A percentile compares a stretch with the other conserved stretches of the same genome.
Conservation (phyloP, 1,140 invertebrate species). For the Bacillus rossius region DNA sequence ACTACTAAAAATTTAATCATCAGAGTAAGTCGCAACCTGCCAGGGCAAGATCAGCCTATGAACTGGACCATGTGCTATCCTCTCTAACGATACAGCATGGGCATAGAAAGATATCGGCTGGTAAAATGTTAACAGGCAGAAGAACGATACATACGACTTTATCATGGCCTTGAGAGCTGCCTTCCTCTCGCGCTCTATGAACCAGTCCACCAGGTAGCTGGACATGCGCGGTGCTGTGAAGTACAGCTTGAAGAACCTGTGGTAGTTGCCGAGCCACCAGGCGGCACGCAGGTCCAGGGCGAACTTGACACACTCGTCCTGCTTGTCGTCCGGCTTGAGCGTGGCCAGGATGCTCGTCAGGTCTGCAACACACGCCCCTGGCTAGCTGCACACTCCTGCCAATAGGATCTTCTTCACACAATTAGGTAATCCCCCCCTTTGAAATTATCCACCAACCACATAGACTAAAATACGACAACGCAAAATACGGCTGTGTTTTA, state of each 20-base stretch:
- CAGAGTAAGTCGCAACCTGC: background rate
- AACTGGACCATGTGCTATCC: background rate
- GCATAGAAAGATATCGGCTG: background rate
- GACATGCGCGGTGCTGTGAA: conserved; percentile 86
- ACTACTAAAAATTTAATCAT: background rate
- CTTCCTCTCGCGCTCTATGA: conserved; percentile 88
- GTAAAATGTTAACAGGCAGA: background rate
- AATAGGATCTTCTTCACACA: too few species aligned
- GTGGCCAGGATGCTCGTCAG: conserved; percentile 83
- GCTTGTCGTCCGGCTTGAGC: conserved; percentile 69
- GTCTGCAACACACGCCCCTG: conserved; percentile 70
- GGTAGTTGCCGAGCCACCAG: conserved; percentile 88
- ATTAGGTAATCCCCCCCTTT: too few species aligned
- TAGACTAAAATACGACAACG: too few species aligned
- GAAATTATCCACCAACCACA: too few species aligned
- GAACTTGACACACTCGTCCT: conserved; percentile 79
- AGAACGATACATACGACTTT: conserved; percentile 85
- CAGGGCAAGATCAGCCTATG: background rate
- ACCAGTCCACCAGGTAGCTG: conserved; percentile 96
- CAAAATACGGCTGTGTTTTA: too few species aligned
- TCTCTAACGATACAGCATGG: background rate
- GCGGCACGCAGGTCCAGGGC: conserved; percentile 82
- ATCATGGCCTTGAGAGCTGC: conserved; percentile 85
- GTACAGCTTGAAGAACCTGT: conserved; percentile 89
- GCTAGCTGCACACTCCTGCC: too few species aligned